These are phyloP conservation scores for Axinella damicornis DNA, from an alignment of 37 sponge, comb jelly and placozoan species.

Conservation along the genomic window DNA sequence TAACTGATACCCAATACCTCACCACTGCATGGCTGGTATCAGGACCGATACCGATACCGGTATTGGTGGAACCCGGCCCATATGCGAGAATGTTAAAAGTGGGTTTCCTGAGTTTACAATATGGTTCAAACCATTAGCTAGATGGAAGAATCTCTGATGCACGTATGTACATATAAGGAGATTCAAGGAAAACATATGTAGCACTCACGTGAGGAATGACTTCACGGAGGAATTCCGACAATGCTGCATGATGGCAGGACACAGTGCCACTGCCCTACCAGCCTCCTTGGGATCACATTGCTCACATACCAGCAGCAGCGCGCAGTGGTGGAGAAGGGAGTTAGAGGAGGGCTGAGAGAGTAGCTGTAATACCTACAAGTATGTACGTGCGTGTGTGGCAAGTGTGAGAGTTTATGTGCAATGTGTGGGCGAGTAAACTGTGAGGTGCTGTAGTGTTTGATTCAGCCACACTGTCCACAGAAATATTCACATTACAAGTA, in stretches of 20 bases:
- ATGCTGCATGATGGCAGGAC: conserved; percentile 10
- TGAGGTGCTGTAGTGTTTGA: not conserved
- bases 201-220: conserved; percentile 12
- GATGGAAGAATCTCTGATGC: too few species aligned
- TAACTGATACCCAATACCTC: too few species aligned
- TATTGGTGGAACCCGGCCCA: too few species aligned
- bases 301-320: conserved; percentile 10
- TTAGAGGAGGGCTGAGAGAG: not conserved
- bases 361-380: not conserved
- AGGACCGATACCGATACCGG: too few species aligned
- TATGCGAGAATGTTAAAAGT: too few species aligned
- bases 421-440: not conserved
- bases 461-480: too few species aligned
- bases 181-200: too few species aligned
- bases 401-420: not conserved
- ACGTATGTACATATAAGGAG: too few species aligned
- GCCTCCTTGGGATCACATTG: not conserved
- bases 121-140: too few species aligned
- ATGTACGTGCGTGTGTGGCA: not conserved
- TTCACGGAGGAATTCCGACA: not conserved
- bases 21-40: too few species aligned
- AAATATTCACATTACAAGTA: too few species aligned
- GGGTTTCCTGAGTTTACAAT: too few species aligned
- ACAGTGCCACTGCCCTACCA: conserved; percentile 9
- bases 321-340: conserved; percentile 16